Evolutionary conservation across 2,888 invertebrate genomes (phyloP), one percentile per base, ranked within the genome.

Genomic region (Oscheius myriophilus): DNA sequence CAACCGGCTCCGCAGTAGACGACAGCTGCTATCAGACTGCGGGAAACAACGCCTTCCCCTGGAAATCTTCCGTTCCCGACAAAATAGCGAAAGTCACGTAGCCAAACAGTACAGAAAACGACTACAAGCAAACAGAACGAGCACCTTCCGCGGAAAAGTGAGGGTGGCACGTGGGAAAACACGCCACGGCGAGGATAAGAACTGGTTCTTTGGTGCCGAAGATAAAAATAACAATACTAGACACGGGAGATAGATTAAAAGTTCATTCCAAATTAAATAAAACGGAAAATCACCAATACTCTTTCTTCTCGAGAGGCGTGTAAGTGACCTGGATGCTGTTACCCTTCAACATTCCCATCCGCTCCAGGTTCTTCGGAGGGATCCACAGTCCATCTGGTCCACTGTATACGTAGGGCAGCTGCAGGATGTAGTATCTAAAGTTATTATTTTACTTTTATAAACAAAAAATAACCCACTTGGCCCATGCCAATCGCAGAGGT

Each of bases 381-480:
- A 71, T 64, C 69, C 70, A 74, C 0, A 68, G 59, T 3, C 78
- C 78, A 25, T 71, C 45, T 18, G 79, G 80, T 14, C 80, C 78
- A 52, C 63, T 70, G 67, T 82, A 83, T 9, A 75, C 69, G 52
- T 63, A 72, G 4, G 83, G 83, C 14, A 82, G 70, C 12, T 83
- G 81, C 16, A 84, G 74, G 26, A 84, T 76, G 72, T 83, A 83
- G 63, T 82, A 82, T 51, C 72, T 67, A 49, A 45, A 67, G 21
- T 11, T 6, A 26, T 16, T n/a, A 33, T 12, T 46, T 25, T 6
- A 46, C 25, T 23, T 12, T 16, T 4, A 6, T 2, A 26, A 23
- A 1, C 43, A 25, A 1, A 26, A 16, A 2, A 39, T 6, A 63
- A 64, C 55, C 54, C 42, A 78, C 72, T 75, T 79, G 18, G 82